These are phyloP conservation scores for Conus canariensis DNA, from an alignment of 2,888 invertebrate genomes.

Conservation along the genomic window DNA sequence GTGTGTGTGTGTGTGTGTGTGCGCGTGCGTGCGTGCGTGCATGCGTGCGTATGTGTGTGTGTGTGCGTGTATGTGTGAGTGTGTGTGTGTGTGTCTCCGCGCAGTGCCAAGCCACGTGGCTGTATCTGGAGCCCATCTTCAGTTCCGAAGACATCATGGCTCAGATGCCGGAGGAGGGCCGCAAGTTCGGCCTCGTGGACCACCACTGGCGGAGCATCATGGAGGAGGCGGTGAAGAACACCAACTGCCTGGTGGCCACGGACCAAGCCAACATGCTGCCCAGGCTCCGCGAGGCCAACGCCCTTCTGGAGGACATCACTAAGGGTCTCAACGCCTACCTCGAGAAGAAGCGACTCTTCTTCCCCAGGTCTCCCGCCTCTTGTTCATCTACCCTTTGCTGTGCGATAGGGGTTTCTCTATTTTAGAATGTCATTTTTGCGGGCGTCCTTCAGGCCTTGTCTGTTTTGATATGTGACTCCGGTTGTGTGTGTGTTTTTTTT, in stretches of 20 bases:
- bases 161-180: conserved; percentile 96
- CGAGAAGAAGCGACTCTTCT: conserved; percentile 94
- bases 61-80: too few relatives aligned
- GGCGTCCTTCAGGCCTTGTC: neutral
- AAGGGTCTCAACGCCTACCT: conserved; percentile 95
- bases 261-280: conserved; percentile 78
- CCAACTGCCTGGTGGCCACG: conserved; percentile 79
- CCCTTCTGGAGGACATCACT: conserved; percentile 91
- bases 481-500: neutral
- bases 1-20: neutral
- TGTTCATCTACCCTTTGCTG: neutral
- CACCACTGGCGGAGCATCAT: conserved; percentile 88
- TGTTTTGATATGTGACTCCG: neutral
- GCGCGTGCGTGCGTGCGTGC: neutral
- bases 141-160: conserved; percentile 97
- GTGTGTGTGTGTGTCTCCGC: neutral
- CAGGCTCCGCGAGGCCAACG: conserved; percentile 84
- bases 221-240: conserved; percentile 77
- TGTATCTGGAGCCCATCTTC: conserved; percentile 93
- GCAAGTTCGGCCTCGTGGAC: conserved; percentile 89
- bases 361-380: conserved; percentile 83
- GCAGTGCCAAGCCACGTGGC: conserved; percentile 90
- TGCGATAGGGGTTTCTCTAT: neutral
- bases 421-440: neutral
- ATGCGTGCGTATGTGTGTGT: too few relatives aligned